Evolutionary conservation across 2,113 vertebrate species (phyloP).

Genomic region (Cyanoderma ruficeps): DNA sequence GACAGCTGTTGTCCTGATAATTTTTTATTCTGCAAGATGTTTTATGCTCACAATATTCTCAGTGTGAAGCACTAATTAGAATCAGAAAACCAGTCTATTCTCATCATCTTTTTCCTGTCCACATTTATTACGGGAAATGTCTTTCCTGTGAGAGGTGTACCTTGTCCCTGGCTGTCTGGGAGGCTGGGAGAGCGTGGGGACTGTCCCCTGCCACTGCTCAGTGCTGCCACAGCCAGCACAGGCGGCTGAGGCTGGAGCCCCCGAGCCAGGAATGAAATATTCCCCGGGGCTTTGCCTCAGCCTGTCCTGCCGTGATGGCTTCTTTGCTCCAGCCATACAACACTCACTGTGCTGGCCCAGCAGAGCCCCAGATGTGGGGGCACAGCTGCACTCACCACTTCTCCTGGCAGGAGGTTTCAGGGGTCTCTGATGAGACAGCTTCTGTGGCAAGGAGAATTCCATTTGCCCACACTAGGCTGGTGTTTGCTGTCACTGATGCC

Average conservation of each 20-base stretch:
- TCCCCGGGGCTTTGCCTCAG: not conserved
- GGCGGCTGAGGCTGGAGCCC: not conserved
- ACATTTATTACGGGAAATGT: not conserved
- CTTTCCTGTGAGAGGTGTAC: not conserved
- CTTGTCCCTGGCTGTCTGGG: not conserved
- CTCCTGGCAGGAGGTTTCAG: not conserved
- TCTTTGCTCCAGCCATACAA: not conserved
- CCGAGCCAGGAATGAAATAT: not conserved
- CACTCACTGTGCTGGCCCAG: not conserved
- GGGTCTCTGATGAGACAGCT: not conserved
- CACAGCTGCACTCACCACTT: not conserved
- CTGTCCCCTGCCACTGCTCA: not conserved
- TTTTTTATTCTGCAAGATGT: not conserved
- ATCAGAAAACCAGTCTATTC: not conserved
- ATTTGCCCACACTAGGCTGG: not conserved
- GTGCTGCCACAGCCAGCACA: not conserved
- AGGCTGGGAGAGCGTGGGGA: accelerated
- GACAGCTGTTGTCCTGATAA: not conserved
- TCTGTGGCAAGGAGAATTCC: not conserved
- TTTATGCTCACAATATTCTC: not conserved
- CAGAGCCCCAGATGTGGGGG: not conserved
- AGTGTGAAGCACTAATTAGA: slow-evolving; percentile 3
- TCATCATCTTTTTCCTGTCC: not conserved
- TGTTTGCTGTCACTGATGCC: not conserved
- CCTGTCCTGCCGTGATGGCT: not conserved